Evolutionary conservation across 2,888 invertebrate species (phyloP).

Genomic region (Teinopalpus imperialis): DNA sequence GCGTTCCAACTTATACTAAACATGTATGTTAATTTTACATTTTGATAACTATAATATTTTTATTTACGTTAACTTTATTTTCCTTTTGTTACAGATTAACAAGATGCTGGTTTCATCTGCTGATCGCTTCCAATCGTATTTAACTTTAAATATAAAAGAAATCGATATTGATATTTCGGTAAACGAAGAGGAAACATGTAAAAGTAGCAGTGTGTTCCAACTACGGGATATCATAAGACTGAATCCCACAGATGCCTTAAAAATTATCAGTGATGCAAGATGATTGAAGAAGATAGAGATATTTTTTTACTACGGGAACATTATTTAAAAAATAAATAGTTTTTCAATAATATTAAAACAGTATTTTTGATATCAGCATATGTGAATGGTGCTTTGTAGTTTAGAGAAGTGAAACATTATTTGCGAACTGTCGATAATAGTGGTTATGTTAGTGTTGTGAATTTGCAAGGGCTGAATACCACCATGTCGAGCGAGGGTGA

Average conservation of each 20-base stretch:
- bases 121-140: slow-evolving; percentile 37
- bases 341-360: slow-evolving; percentile 47
- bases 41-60: slow-evolving; percentile 24
- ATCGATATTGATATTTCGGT: slow-evolving; percentile 23
- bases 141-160: slow-evolving; percentile 30
- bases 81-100: slow-evolving; percentile 60
- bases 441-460: slow-evolving; percentile 48
- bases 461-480: slow-evolving; percentile 44
- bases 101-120: slow-evolving; percentile 62
- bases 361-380: slow-evolving; percentile 50
- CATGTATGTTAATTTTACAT: slow-evolving; percentile 19
- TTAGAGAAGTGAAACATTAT: slow-evolving; percentile 57
- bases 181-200: slow-evolving; percentile 43
- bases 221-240: slow-evolving; percentile 51
- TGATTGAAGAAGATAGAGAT: slow-evolving; percentile 48
- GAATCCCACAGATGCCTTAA: slow-evolving; percentile 64
- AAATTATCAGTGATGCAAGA: slow-evolving; percentile 59
- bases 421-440: slow-evolving; percentile 50
- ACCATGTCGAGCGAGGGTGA: slow-evolving; percentile 73
- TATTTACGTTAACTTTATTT: slow-evolving; percentile 23
- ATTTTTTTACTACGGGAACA: slow-evolving; percentile 49
- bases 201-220: slow-evolving; percentile 34
- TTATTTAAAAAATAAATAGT: slow-evolving; percentile 48
- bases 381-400: slow-evolving; percentile 58
- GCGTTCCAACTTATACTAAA: slow-evolving; percentile 16